Evolutionary conservation across 2,113 vertebrate species (phyloP), one percentile per base, ranked within the genome.

Genomic region (Columba livia): DNA sequence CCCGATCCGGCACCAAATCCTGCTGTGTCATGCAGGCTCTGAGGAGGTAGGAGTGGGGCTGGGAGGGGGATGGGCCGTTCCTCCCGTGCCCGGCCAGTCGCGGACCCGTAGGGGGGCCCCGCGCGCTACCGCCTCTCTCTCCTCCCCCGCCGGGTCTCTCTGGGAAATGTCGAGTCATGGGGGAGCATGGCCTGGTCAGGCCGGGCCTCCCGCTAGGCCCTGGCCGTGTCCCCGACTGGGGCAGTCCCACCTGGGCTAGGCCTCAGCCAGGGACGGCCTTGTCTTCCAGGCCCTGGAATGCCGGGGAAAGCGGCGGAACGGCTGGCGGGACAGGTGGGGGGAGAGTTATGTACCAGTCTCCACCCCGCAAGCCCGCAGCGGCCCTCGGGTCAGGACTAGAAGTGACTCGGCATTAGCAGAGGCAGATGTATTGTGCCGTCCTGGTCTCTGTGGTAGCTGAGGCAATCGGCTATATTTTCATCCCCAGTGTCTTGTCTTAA

Each of bases 21-120:
- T 91, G 93, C 97, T 96, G 97, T 97, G 95, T 97, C 96, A 96
- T 91, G 96, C 78, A 92, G 95, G 96, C 90, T 82, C 78, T 17
- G 51, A 47, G 54, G 62, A 42, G 61, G 83, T 21, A 81, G 60
- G 31, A 18, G 60, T 26, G 47, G 65, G 18, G 53, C 36, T 17
- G 34, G 34, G 19, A 36, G 48, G 48, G 51, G 51, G 38, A 42
- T 61, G 71, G 66, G 47, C 53, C 26, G 47, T 38, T 36, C 24
- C 38, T 16, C 12, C 47, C 15, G 26, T 25, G 42, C 42, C 15
- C 42, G 42, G 42, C 42, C 15, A 42, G 42, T 15, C 42, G 42
- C 15, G 42, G 42, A 42, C 42, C 42, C 42, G 42, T 42, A 42
- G 42, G 42, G 42, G 42, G 42, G 42, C 42, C 42, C 42, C 42